Evolutionary conservation across 2,113 vertebrate species (phyloP), one percentile per base, ranked within the genome.

Genomic region (Lycaon pictus): DNA sequence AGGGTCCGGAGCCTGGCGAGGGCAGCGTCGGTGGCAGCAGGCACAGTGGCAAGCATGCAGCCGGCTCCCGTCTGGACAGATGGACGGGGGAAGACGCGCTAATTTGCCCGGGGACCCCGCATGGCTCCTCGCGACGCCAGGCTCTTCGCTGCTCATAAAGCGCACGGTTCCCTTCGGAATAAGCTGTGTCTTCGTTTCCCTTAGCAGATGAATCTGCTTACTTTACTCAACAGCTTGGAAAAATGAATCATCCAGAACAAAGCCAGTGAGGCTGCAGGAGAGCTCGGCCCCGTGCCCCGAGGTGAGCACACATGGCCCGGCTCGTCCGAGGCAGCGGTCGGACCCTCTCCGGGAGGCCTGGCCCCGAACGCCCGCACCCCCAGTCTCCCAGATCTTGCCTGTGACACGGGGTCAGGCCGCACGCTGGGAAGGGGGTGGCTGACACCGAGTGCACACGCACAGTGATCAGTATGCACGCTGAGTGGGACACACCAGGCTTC

Each of bases 221-320:
- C 71, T 96, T 94, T 67, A 96, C 94, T 55, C 80, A 97, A 87
- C 16, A 74, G 72, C 91, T 71, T 16, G 93, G 97, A 98, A 96
- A 98, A 60, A 91, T 85, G 79, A 92, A 89, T 96, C 79, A 77
- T 60, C 71, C 87, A 71, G 88, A 89, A 74, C 19, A 95, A 88
- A 79, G 89, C 56, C 53, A 43, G 55, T 7, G 91, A 91, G 94
- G 48, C 13, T 69, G 53, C 37, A 3, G 53, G 90, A 12, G 91
- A 80, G 69, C 71, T 74, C 6, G 35, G 43, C 48, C 6, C 9
- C 32, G 0, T 32, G 2, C 76, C 27, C 83, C 8, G 67, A 20
- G 0, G 0, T 0, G 0, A 23, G 12, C 27, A 2, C 11, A 7
- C 9, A 48, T 0, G 16, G 37, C 67, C 67, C 8, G 0, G 8